Conservation (phyloP, 2,888 invertebrate genomes). For the Artemia sinica region DNA sequence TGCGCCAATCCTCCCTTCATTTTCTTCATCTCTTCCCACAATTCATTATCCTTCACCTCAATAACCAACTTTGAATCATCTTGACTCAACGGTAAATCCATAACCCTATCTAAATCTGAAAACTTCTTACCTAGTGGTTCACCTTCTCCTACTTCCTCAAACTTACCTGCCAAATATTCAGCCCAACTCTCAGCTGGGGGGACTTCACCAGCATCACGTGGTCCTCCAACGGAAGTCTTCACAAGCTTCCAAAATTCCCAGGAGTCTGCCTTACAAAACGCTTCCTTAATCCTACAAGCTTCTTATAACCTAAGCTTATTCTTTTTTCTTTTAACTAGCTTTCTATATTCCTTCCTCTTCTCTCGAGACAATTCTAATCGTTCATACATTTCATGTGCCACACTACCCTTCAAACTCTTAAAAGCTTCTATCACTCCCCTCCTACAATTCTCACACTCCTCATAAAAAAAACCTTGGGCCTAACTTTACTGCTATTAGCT, state of each 20-base stretch:
- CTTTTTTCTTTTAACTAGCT: constrained; percentile 6
- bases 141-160: neutral
- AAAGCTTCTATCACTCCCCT: too few species aligned
- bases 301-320: constrained; percentile 5
- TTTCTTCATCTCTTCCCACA: too few species aligned
- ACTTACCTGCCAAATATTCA: neutral
- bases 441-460: too few species aligned
- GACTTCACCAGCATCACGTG: too few species aligned
- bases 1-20: too few species aligned
- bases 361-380: neutral
- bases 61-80: neutral
- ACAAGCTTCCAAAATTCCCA: too few species aligned
- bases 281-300: neutral
- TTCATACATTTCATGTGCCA: neutral
- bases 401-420: neutral
- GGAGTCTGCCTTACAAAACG: too few species aligned
- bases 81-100: neutral
- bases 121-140: neutral
- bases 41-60: neutral
- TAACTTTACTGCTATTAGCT: neutral
- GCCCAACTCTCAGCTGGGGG: neutral
- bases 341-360: constrained; percentile 6
- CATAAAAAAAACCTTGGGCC: too few species aligned
- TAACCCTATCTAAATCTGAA: neutral
- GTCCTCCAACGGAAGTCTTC: too few species aligned